Conservation (phyloP, 2,113 vertebrate genomes). For the Colistium nudipinnis region DNA sequence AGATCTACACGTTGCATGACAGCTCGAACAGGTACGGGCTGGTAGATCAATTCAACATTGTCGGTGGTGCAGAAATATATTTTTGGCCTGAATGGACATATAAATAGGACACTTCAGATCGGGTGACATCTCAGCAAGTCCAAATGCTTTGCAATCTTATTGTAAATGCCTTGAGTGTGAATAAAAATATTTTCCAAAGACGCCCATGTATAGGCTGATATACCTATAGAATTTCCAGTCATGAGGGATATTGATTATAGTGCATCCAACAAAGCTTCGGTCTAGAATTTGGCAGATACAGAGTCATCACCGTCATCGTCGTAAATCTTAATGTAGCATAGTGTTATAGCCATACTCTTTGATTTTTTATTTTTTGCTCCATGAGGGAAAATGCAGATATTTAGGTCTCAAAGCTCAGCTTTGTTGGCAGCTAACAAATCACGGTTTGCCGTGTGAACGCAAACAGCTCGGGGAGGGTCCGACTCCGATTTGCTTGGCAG, state of each 20-base stretch:
- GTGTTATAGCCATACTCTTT: slow-evolving; percentile 9
- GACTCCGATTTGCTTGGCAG: slow-evolving; percentile 60
- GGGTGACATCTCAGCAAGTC: not conserved
- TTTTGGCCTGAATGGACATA: slow-evolving; percentile 7
- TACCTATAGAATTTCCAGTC: slow-evolving; percentile 18
- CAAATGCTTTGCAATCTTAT: not conserved
- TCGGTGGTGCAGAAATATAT: slow-evolving; percentile 11
- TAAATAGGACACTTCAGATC: not conserved
- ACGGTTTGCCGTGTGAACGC: slow-evolving; percentile 41
- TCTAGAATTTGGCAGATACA: not conserved
- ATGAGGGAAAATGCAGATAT: slow-evolving; percentile 41
- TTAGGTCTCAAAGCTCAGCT: slow-evolving; percentile 39
- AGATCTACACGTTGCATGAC: not conserved
- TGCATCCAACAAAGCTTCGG: slow-evolving; percentile 3
- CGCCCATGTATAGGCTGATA: too few species aligned
- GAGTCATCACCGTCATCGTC: slow-evolving; percentile 3
- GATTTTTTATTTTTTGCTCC: slow-evolving; percentile 11
- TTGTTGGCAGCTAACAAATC: slow-evolving; percentile 51
- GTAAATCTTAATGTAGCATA: slow-evolving; percentile 15
- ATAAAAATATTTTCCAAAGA: too few species aligned
- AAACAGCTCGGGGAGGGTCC: slow-evolving; percentile 52
- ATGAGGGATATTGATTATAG: slow-evolving; percentile 6
- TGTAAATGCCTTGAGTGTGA: too few species aligned
- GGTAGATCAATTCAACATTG: not conserved
- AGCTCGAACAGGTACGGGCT: not conserved